A percentile compares a stretch with the other conserved stretches of the same genome.
Conservation (phyloP, 2,888 invertebrate species). For the Plusia festucae region DNA sequence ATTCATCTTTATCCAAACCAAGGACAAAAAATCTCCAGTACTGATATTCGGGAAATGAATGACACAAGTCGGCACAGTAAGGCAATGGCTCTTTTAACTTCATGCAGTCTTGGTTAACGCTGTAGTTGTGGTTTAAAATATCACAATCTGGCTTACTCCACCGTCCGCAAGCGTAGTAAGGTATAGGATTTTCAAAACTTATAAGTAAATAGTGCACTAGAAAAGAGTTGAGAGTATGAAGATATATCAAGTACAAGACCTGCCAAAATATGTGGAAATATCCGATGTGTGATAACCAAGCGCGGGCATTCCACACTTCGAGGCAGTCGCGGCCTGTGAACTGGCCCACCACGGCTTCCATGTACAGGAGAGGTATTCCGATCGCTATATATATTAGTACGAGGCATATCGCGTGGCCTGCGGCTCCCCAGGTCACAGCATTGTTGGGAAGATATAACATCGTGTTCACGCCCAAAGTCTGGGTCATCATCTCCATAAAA, state of each 20-base stretch:
- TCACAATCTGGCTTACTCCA: constrained; percentile 73
- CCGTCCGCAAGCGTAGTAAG: constrained; percentile 74
- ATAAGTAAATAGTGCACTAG: constrained; percentile 79
- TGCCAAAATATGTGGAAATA: constrained; percentile 76
- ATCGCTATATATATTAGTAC: constrained; percentile 64
- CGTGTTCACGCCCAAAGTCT: constrained; percentile 66
- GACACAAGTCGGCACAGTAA: constrained; percentile 69
- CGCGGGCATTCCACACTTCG: constrained; percentile 75
- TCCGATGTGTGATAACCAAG: constrained; percentile 77
- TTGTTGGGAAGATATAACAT: constrained; percentile 64
- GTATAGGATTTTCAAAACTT: constrained; percentile 78
- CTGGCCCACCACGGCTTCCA: constrained; percentile 80
- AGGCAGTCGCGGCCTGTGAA: constrained; percentile 80
- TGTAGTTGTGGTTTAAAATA: constrained; percentile 70
- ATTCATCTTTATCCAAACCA: constrained; percentile 35
- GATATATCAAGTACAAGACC: constrained; percentile 64
- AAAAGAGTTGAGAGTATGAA: constrained; percentile 71
- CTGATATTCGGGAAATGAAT: constrained; percentile 79
- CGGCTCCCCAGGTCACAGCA: constrained; percentile 67
- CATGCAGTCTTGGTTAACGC: constrained; percentile 77
- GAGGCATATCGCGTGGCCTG: constrained; percentile 67
- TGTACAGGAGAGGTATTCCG: constrained; percentile 80
- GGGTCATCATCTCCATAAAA: constrained; percentile 68
- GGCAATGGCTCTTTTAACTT: constrained; percentile 49
- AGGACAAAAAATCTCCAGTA: constrained; percentile 73